phyloP scores from a whole-genome alignment of 2,797 vertebrate genomes.

The Gila robusta region DNA sequence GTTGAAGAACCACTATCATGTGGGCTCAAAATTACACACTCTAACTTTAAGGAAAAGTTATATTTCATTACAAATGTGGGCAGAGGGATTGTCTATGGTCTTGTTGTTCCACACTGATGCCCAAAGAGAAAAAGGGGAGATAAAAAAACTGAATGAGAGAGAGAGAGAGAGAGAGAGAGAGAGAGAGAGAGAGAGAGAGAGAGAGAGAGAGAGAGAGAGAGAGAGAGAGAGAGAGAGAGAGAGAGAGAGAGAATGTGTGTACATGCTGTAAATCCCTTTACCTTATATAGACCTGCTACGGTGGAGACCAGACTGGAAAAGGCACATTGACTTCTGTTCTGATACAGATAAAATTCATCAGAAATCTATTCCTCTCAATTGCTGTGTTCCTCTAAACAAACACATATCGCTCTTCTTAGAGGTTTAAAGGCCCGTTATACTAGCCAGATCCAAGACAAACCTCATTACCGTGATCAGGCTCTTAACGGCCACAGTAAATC shows the following conservation, averaged over 20 bases:
- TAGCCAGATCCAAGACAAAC: constrained; percentile 26
- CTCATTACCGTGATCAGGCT: constrained; percentile 10
- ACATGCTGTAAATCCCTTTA: not conserved
- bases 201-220: too few species aligned
- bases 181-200: too few species aligned
- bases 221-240: too few species aligned
- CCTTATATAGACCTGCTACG: constrained; percentile 41
- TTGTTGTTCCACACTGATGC: constrained; percentile 19
- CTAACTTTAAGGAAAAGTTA: not conserved
- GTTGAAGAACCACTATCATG: not conserved
- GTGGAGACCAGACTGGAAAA: not conserved
- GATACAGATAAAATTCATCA: constrained; percentile 49
- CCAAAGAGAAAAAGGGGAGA: not conserved
- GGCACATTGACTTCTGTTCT: constrained; percentile 9
- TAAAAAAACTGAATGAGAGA: not conserved
- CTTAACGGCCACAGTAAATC: constrained; percentile 34
- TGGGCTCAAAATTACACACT: not conserved
- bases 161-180: not conserved
- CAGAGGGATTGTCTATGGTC: constrained; percentile 5
- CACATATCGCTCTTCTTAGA: not conserved
- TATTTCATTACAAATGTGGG: constrained; percentile 5
- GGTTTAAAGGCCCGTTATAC: constrained; percentile 21
- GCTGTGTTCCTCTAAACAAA: constrained; percentile 44
- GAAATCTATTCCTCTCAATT: constrained; percentile 39
- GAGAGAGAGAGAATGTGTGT: too few species aligned